Evolutionary conservation across 2,797 vertebrate genomes (phyloP).

Genomic region (Acanthiza pusilla): DNA sequence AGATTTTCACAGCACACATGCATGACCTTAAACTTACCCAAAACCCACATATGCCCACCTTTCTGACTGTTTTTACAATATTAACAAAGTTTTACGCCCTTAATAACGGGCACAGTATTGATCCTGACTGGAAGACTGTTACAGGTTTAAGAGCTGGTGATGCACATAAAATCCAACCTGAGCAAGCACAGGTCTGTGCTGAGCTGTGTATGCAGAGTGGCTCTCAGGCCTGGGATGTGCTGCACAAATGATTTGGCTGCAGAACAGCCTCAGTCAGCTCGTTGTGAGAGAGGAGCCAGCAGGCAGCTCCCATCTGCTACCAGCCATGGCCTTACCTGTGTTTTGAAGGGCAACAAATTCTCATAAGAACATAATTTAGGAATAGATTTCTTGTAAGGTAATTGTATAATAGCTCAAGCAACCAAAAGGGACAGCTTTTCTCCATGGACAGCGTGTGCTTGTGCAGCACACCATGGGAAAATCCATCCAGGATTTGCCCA

Average conservation of each 20-base stretch:
- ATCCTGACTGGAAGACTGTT: not conserved
- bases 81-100: not conserved
- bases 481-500: not conserved
- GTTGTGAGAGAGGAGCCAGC: too few relatives aligned
- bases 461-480: not conserved
- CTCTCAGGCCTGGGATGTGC: not conserved
- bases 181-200: not conserved
- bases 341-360: not conserved
- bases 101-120: not conserved
- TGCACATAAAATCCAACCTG: rapidly evolving
- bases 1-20: not conserved
- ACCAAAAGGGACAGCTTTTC: not conserved
- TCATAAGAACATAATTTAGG: not conserved
- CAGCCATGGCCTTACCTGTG: not conserved
- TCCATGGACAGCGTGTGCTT: too few relatives aligned
- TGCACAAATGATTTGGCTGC: not conserved
- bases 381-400: not conserved
- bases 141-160: not conserved
- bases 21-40: not conserved
- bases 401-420: not conserved
- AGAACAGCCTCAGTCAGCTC: not conserved
- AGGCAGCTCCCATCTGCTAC: not conserved
- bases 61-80: not conserved
- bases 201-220: rapidly evolving
- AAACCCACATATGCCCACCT: not conserved